Conservation (phyloP, 2,797 vertebrate species). For the Scleropages formosus region DNA sequence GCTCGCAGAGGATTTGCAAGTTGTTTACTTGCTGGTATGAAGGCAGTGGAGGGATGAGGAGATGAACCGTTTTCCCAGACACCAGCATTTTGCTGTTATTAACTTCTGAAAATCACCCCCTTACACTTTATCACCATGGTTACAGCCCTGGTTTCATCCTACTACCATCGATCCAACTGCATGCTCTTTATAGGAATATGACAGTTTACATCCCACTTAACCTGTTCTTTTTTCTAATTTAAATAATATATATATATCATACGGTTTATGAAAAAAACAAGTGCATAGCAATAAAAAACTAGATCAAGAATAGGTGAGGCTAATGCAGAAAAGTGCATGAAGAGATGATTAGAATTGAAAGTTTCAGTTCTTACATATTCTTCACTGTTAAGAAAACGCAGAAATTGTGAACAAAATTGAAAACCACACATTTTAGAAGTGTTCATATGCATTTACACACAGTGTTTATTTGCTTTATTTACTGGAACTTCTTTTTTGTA, state of each 20-base stretch:
- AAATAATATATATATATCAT: background rate
- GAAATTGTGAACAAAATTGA: background rate
- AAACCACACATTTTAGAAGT: background rate
- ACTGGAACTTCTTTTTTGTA: too few species aligned
- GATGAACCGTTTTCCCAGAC: constrained; percentile 18
- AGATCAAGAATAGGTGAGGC: background rate
- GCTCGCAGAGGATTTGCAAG: constrained; percentile 13
- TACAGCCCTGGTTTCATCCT: background rate
- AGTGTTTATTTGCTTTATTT: too few species aligned
- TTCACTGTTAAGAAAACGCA: too few species aligned
- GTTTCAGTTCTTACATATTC: too few species aligned
- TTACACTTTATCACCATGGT: constrained; percentile 21
- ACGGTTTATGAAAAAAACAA: too few species aligned
- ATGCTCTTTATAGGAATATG: background rate
- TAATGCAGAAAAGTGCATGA: constrained; percentile 8
- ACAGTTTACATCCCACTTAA: background rate
- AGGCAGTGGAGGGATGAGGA: background rate
- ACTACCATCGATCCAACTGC: background rate
- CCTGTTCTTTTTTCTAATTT: constrained; percentile 14
- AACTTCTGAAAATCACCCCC: constrained; percentile 11
- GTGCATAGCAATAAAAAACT: background rate
- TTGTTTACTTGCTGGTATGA: background rate
- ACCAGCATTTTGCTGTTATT: constrained; percentile 16
- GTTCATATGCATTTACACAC: background rate
- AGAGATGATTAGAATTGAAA: constrained; percentile 21